Evolutionary conservation across 2,888 invertebrate genomes (phyloP).

Genomic region (Elegia similella): DNA sequence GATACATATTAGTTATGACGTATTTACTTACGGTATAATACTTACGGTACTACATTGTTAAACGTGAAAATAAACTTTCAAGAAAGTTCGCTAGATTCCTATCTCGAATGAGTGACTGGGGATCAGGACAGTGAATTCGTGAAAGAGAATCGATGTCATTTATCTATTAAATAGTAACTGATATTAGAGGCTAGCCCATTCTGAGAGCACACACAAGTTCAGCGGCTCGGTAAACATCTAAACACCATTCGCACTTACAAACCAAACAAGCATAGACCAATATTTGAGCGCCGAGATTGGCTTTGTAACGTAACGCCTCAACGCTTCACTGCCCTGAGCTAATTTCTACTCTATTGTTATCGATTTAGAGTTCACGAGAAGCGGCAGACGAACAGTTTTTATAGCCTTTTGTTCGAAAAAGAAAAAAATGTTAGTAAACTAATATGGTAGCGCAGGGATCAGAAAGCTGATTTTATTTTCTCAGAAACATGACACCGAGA

Average conservation of each 20-base stretch:
- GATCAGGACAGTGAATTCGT: constrained; percentile 29
- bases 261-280: constrained; percentile 75
- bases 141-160: constrained; percentile 61
- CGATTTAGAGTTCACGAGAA: constrained; percentile 45
- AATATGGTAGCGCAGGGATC: constrained; percentile 67
- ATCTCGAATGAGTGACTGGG: background rate
- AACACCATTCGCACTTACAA: constrained; percentile 81
- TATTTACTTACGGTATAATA: no score
- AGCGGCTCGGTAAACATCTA: constrained; percentile 74
- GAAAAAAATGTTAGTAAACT: constrained; percentile 61
- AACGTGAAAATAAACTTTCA: no score
- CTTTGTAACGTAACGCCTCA: constrained; percentile 55
- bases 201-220: constrained; percentile 64
- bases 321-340: constrained; percentile 40
- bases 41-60: no score
- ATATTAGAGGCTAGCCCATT: constrained; percentile 55
- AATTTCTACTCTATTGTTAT: constrained; percentile 51
- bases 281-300: constrained; percentile 72
- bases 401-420: constrained; percentile 36
- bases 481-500: constrained; percentile 54
- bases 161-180: constrained; percentile 69
- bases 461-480: constrained; percentile 66
- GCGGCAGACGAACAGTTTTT: constrained; percentile 31
- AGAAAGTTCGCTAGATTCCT: no score
- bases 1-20: no score